Base-by-base conservation (phyloP, 1,140 invertebrate species). In the Bombus pyrosoma region DNA sequence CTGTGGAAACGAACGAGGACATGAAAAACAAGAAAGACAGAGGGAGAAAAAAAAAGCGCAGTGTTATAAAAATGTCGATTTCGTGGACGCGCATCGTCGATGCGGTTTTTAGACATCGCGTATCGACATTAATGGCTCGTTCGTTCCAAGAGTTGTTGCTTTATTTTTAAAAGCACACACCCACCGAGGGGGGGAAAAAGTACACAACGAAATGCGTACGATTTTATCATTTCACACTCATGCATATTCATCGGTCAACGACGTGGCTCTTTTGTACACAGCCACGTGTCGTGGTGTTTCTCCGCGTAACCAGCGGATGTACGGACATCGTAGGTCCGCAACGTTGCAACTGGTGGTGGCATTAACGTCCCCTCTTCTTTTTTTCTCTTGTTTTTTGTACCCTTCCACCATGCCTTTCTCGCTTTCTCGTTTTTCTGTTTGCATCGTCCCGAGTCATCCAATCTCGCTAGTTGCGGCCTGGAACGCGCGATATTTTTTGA, bases 141-240 rank as follows among this genome's bases (percentile, higher is more conserved):
- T 80, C 86, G 82, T 83, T 87, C 66, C 39, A 69, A 64, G 62
- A 34, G 37, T 66, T 37, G 66, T 43, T 69, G 72, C 59, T 83
- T 83, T 77, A 72, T 83, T 77, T 86, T 82, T 77, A 81, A 86
- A 75, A 66, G 25, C 41, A 39, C 64, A 22, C 37, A 12, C 28
- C 25, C 32, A 57, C 18, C 57, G 22, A 12, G 22, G 25, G 22
- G 22, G 47, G 57, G 43, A 5, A 75, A 78, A 28, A 18, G 12
- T 39, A 28, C 69, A 25, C 75, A 68, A 79, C 43, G 82, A 90
- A 88, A 88, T 86, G 83, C 83, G 78, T 88, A 85, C 86, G 89
- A 88, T 91, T 91, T 88, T 91, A 91, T 91, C 88, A 89, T 91
- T 91, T 83, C 68, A 88, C 69, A 81, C 71, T 91, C 89, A 91